Evolutionary conservation across 2,113 vertebrate genomes (phyloP).

Genomic region (Uria lomvia): DNA sequence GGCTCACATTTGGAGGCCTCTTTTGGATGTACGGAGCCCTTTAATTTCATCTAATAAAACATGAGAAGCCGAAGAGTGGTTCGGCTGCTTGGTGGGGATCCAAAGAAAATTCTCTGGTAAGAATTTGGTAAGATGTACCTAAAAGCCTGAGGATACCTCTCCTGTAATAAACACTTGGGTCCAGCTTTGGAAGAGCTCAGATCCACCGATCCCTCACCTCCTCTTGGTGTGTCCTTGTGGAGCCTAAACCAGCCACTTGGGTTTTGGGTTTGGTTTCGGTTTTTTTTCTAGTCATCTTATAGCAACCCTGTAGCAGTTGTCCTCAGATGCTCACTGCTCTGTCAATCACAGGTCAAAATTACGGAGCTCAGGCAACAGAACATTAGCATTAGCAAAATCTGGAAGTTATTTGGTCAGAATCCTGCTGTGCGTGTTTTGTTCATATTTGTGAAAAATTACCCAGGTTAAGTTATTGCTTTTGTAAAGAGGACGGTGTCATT

Average conservation of each 20-base stretch:
- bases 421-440: neutral
- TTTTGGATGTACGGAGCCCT: neutral
- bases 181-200: neutral
- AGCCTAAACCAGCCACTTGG: neutral
- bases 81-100: neutral
- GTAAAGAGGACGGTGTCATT: neutral
- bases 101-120: neutral
- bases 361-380: neutral
- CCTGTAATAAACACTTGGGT: fast-evolving
- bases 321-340: neutral
- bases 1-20: neutral
- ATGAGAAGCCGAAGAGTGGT: neutral
- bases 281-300: neutral
- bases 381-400: neutral
- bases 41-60: neutral
- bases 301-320: neutral
- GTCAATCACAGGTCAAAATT: neutral
- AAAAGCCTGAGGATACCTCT: neutral
- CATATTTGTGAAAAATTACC: neutral
- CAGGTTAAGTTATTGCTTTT: neutral
- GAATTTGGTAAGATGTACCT: neutral
- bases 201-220: neutral
- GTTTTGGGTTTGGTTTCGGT: neutral
- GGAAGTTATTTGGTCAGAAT: neutral
- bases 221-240: fast-evolving